A percentile compares a stretch with the other conserved stretches of the same genome.
phyloP scores from a whole-genome alignment of 1,140 invertebrate genomes.

The Macrosteles quadrilineatus region DNA sequence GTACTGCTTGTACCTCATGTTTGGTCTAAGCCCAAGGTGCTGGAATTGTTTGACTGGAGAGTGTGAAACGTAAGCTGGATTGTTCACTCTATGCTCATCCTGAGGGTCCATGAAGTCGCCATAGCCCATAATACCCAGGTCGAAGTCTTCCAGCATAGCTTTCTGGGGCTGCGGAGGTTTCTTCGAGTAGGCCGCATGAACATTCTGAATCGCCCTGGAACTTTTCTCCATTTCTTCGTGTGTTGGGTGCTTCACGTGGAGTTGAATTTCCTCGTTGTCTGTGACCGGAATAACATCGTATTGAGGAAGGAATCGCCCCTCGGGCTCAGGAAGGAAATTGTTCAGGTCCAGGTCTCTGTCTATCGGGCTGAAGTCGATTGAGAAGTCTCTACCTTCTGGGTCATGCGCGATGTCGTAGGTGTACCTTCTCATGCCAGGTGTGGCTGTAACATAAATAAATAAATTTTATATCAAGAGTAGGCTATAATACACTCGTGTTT shows the following conservation, averaged over 20 bases:
- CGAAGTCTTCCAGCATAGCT: neutral
- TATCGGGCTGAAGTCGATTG: neutral
- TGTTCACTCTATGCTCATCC: no score
- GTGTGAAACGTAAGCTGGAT: no score
- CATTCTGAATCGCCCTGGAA: neutral
- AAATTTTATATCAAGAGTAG: no score
- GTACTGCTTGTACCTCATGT: no score
- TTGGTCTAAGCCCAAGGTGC: no score
- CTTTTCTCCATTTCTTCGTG: conserved; percentile 14
- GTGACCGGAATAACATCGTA: neutral
- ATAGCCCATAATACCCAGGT: conserved; percentile 9
- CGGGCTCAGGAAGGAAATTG: neutral
- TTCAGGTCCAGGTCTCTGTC: neutral
- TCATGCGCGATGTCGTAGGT: conserved; percentile 11
- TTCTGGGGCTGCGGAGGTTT: neutral
- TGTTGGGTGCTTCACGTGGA: neutral
- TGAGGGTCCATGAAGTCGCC: conserved; percentile 14
- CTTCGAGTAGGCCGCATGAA: neutral
- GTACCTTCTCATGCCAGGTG: conserved; percentile 2
- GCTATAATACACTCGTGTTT: no score
- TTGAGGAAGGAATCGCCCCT: neutral
- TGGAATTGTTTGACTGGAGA: no score
- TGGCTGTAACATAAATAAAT: conserved; percentile 5
- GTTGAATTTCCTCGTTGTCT: neutral
- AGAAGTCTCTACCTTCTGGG: neutral